Percentiles rank a stretch among this genome's conserved stretches.
Evolutionary conservation across 1,140 invertebrate species (phyloP).

Genomic region (Camponotus vicinus): DNA sequence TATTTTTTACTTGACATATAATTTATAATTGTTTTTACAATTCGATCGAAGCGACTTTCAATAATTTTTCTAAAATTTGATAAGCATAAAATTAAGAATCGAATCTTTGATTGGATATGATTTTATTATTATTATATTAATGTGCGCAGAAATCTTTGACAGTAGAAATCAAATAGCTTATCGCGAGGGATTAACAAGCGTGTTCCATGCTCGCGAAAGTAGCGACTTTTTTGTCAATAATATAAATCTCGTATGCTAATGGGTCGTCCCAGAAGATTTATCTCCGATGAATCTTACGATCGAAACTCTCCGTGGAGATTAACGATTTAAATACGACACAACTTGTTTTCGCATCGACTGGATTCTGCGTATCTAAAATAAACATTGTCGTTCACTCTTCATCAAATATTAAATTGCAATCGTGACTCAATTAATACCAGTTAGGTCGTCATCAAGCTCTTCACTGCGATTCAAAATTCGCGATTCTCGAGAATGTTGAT

Average conservation of each 20-base stretch:
- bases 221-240: slow-evolving; percentile 8
- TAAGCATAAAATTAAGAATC: neutral
- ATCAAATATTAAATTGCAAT: slow-evolving; percentile 39
- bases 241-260: slow-evolving; percentile 44
- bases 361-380: slow-evolving; percentile 44
- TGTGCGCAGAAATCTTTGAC: neutral
- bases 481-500: neutral
- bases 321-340: slow-evolving; percentile 30
- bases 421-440: slow-evolving; percentile 33
- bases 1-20: neutral
- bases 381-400: slow-evolving; percentile 29
- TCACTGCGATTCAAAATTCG: neutral
- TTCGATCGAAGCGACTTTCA: neutral
- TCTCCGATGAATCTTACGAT: slow-evolving; percentile 33
- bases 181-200: neutral
- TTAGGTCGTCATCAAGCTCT: neutral
- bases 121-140: neutral
- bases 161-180: neutral
- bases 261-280: slow-evolving; percentile 30
- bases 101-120: neutral
- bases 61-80: neutral
- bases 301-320: neutral
- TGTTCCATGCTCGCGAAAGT: slow-evolving; percentile 4
- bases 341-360: slow-evolving; percentile 37
- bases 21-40: neutral